Conservation (phyloP, 2,888 invertebrate species). For the Cheilosia variabilis region DNA sequence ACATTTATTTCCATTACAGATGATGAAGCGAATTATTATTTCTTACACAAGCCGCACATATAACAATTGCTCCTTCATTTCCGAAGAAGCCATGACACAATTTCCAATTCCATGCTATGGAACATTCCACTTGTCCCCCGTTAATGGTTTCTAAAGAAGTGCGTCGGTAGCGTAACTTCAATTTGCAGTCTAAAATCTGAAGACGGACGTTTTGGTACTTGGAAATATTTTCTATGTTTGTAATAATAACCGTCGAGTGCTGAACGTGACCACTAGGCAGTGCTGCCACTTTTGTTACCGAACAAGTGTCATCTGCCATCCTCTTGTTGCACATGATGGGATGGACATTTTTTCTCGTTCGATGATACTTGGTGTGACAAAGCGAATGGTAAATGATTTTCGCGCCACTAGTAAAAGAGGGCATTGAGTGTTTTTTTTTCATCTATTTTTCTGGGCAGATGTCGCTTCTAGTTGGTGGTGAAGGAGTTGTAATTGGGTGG, state of each 20-base stretch:
- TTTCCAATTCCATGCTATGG: neutral
- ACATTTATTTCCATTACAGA: too few species aligned
- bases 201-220: neutral
- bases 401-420: too few species aligned
- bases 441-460: too few species aligned
- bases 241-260: neutral
- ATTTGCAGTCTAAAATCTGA: neutral
- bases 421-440: too few species aligned
- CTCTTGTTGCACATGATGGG: neutral
- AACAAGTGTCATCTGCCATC: constrained; percentile 12
- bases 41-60: too few species aligned
- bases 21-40: too few species aligned
- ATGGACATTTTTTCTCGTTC: constrained; percentile 17
- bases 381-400: neutral
- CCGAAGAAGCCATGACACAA: constrained; percentile 35
- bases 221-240: constrained; percentile 5
- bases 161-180: constrained; percentile 5
- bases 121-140: constrained; percentile 7
- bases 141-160: neutral
- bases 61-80: neutral
- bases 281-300: constrained; percentile 9
- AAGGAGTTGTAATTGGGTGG: too few species aligned
- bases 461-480: too few species aligned
- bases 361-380: constrained; percentile 17
- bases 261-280: neutral